These are phyloP conservation scores for Cataglyphis altisquamis DNA, from an alignment of 2,888 invertebrate genomes.

Conservation along the genomic window DNA sequence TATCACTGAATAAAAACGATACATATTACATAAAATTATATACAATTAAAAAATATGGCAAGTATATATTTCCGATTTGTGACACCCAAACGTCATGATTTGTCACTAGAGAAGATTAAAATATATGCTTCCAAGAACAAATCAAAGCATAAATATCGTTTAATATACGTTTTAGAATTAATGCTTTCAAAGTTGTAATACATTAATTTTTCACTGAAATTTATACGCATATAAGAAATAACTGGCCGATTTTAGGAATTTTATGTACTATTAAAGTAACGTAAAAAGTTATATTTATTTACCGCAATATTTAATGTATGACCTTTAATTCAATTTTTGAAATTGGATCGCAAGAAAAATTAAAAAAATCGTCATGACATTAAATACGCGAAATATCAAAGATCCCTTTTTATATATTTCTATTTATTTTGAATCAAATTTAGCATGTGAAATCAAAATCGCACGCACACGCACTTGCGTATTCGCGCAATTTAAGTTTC, in stretches of 20 bases:
- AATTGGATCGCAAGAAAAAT: not conserved
- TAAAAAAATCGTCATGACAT: not conserved
- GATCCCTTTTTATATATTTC: not conserved
- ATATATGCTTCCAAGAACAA: not conserved
- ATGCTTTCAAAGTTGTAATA: not conserved
- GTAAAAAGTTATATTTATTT: constrained; percentile 1
- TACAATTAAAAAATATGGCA: not conserved
- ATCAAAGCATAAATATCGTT: not conserved
- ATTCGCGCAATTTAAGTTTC: not conserved
- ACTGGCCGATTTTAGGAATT: not conserved
- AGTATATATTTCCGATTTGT: not conserved
- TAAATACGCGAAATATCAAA: constrained; percentile 21
- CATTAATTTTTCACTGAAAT: not conserved
- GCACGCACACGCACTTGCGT: not conserved
- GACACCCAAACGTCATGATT: not conserved
- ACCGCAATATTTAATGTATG: not conserved
- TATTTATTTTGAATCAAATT: not conserved
- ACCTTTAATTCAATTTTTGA: constrained; percentile 10
- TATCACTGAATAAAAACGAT: not conserved
- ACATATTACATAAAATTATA: not conserved
- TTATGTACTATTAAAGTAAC: not conserved
- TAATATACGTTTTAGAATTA: not conserved
- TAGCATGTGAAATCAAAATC: not conserved
- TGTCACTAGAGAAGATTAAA: not conserved
- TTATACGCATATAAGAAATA: too few species aligned